Percentiles rank a stretch among this genome's conserved stretches.
Conservation (phyloP, 2,113 vertebrate genomes). For the Condylura cristata region DNA sequence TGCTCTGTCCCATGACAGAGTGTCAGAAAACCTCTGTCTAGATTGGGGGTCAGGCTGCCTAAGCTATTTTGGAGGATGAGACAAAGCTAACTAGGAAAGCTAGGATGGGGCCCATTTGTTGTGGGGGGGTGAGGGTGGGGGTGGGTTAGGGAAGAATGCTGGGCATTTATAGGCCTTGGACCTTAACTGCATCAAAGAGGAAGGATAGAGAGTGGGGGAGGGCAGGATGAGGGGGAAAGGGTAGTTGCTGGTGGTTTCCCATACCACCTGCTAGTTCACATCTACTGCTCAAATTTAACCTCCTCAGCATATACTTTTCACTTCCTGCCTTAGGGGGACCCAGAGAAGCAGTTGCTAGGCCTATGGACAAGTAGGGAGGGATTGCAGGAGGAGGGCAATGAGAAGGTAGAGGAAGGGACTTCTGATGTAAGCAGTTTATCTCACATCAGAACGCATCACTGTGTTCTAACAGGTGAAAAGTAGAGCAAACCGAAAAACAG, state of each 20-base stretch:
- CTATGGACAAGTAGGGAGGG: not conserved
- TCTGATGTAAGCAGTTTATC: not conserved
- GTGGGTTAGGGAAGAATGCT: not conserved
- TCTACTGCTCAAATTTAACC: not conserved
- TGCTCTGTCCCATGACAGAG: not conserved
- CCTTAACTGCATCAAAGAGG: not conserved
- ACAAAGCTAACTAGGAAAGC: not conserved
- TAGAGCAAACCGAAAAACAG: not conserved
- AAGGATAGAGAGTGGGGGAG: not conserved
- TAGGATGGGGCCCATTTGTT: not conserved
- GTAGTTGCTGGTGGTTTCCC: not conserved
- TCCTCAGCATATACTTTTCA: not conserved
- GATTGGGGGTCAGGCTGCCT: not conserved
- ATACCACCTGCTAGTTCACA: not conserved
- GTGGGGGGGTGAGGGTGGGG: too few species aligned
- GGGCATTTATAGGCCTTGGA: too few species aligned
- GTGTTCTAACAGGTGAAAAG: not conserved
- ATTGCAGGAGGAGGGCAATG: not conserved
- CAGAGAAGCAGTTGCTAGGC: not conserved
- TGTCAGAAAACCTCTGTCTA: not conserved
- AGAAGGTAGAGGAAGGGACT: not conserved
- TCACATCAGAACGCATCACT: not conserved
- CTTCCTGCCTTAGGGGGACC: too few species aligned
- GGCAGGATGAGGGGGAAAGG: too few species aligned
- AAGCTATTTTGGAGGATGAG: not conserved